These are phyloP conservation scores for Sarcoramphus papa DNA, from an alignment of 2,797 vertebrate genomes.

Conservation along the genomic window DNA sequence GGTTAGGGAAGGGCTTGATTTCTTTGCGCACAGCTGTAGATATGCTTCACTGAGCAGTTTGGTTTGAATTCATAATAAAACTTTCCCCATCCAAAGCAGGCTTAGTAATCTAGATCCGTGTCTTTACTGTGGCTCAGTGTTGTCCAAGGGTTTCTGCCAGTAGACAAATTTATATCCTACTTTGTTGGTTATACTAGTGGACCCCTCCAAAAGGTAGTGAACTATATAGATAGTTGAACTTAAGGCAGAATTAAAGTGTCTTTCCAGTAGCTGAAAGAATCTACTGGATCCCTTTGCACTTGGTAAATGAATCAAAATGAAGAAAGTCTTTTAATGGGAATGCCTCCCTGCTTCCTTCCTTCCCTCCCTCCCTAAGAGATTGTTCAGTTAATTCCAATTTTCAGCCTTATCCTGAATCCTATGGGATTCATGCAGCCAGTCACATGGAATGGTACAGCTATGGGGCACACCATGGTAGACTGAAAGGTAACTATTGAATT, in stretches of 20 bases:
- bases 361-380: neutral
- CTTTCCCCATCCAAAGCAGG: neutral
- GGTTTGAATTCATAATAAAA: neutral
- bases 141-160: neutral
- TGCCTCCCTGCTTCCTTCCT: neutral
- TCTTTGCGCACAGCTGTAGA: neutral
- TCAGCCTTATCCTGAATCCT: neutral
- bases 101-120: neutral
- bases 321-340: neutral
- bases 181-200: neutral
- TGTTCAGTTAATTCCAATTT: neutral
- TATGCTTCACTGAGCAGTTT: neutral
- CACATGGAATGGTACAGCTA: neutral
- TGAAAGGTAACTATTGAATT: neutral
- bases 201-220: neutral
- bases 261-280: neutral
- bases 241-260: neutral
- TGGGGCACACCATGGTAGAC: neutral
- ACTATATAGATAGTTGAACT: neutral
- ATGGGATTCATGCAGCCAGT: neutral
- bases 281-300: neutral
- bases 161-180: neutral
- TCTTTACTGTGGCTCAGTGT: neutral
- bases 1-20: neutral
- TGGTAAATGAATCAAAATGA: too few relatives aligned